Evolutionary conservation across 2,888 invertebrate species (phyloP).

Genomic region (Ormyrus thymus): DNA sequence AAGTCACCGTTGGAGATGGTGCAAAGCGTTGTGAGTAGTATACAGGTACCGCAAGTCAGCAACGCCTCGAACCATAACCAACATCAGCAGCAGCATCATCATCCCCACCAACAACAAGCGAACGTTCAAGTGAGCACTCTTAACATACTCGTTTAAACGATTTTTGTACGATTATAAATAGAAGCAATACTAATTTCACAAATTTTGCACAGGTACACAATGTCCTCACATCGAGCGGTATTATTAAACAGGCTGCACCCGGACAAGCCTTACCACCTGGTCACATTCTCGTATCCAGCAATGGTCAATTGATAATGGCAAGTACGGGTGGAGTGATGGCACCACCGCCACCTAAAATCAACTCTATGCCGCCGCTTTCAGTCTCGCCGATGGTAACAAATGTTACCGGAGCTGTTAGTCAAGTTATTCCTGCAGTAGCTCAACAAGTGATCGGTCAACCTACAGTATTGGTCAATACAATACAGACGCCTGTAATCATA

Average conservation of each 20-base stretch:
- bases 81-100: conserved; percentile 60
- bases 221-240: conserved; percentile 70
- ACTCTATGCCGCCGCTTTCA: conserved; percentile 79
- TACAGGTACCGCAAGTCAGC: conserved; percentile 78
- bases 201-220: conserved; percentile 65
- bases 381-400: conserved; percentile 81
- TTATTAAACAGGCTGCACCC: conserved; percentile 75
- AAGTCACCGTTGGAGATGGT: conserved; percentile 86
- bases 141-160: neutral
- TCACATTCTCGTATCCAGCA: conserved; percentile 86
- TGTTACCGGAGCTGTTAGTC: conserved; percentile 81
- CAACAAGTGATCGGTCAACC: conserved; percentile 85
- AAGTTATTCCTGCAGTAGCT: conserved; percentile 80
- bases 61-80: conserved; percentile 65
- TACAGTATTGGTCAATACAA: conserved; percentile 87
- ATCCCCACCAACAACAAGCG: conserved; percentile 63
- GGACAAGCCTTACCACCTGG: conserved; percentile 78
- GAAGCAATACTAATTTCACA: neutral
- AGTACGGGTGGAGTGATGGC: conserved; percentile 79
- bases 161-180: neutral
- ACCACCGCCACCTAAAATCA: conserved; percentile 78
- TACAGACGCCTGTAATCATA: conserved; percentile 86
- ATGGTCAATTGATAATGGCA: conserved; percentile 84
- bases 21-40: conserved; percentile 84
- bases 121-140: conserved; percentile 52